Conservation (phyloP, 2,888 invertebrate species). For the Lampropteryx suffumata region DNA sequence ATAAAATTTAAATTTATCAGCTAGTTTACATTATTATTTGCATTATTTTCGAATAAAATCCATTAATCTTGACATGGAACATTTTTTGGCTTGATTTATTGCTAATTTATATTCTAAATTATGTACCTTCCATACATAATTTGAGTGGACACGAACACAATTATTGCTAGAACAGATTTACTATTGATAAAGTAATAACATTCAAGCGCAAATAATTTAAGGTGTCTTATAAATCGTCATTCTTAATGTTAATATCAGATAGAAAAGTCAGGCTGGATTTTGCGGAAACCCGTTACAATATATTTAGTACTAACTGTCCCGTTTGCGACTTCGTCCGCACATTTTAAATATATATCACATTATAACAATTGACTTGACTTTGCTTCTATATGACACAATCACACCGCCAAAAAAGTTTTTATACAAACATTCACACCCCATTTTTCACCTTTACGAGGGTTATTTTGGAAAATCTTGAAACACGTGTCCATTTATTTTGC, state of each 20-base stretch:
- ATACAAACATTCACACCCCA: too few relatives aligned
- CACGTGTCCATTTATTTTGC: too few relatives aligned
- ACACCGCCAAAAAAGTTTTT: too few relatives aligned
- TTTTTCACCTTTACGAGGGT: too few relatives aligned
- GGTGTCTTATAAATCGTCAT: neutral
- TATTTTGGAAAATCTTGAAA: too few relatives aligned
- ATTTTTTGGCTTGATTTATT: conserved; percentile 14
- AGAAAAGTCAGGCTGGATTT: too few relatives aligned
- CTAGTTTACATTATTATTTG: conserved; percentile 17
- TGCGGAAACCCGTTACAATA: too few relatives aligned
- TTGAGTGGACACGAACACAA: neutral
- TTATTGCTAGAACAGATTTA: conserved; percentile 9
- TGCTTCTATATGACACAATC: too few relatives aligned
- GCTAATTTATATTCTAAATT: conserved; percentile 5
- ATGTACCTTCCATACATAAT: conserved; percentile 7
- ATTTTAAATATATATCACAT: too few relatives aligned
- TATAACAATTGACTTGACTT: too few relatives aligned
- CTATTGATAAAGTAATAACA: neutral
- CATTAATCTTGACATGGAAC: conserved; percentile 13
- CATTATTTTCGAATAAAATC: conserved; percentile 20
- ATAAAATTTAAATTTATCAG: conserved; percentile 12
- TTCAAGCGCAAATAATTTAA: conserved; percentile 3
- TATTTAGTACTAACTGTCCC: too few relatives aligned
- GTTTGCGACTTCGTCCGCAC: too few relatives aligned
- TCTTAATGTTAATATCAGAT: neutral